A percentile compares a stretch with the other conserved stretches of the same genome.
These are phyloP conservation scores for Bufo gargarizans DNA, from an alignment of 2,113 vertebrate species.

Conservation along the genomic window DNA sequence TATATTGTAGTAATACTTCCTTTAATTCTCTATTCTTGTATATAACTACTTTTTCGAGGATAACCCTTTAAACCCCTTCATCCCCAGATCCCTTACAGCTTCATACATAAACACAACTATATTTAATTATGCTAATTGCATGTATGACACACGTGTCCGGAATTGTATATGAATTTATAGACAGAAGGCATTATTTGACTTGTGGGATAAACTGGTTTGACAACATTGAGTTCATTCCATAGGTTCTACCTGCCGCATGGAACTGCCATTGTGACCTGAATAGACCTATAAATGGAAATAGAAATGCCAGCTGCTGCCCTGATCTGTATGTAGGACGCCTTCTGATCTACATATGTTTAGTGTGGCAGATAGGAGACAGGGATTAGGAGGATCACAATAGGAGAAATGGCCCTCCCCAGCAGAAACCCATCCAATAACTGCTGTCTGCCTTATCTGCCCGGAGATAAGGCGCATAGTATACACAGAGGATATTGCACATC, in stretches of 20 bases:
- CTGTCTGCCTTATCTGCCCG: neutral
- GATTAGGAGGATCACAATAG: neutral
- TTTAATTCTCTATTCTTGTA: too few relatives aligned
- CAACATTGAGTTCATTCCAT: constrained; percentile 7
- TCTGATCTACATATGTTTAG: too few relatives aligned
- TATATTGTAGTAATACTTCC: too few relatives aligned
- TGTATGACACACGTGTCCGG: neutral
- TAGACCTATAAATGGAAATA: too few relatives aligned
- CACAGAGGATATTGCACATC: neutral
- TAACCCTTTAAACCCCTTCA: too few relatives aligned
- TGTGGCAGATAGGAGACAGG: too few relatives aligned
- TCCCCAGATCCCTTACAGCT: neutral
- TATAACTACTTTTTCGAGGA: too few relatives aligned
- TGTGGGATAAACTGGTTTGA: neutral
- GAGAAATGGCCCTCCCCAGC: neutral
- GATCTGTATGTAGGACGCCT: neutral
- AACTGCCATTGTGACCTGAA: neutral
- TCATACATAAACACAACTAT: neutral
- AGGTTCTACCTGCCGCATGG: neutral
- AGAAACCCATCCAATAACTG: neutral
- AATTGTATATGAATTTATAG: neutral
- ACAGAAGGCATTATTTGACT: neutral
- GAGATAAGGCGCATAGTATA: neutral
- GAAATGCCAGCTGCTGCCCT: neutral
- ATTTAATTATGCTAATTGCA: neutral